Base-by-base conservation (phyloP, 1,140 invertebrate genomes). In the Rhyacophila brunnea region DNA sequence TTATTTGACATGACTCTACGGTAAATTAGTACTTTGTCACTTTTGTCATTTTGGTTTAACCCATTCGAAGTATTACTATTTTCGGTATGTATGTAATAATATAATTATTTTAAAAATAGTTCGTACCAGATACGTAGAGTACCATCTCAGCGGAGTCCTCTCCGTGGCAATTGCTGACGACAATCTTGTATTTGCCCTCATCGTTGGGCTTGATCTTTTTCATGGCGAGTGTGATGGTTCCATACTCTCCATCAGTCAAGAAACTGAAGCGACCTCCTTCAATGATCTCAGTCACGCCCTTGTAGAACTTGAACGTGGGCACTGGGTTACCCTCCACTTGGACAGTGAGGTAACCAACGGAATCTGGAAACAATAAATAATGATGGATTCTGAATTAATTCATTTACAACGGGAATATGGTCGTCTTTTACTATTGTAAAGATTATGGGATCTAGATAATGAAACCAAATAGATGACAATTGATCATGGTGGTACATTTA, bases 231-330 rank as follows among this genome's bases (percentile, higher is more conserved):
- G 92, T 95, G 65, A 98, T 90, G 20, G 87, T 85, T 70, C 95
- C 95, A 40, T 85, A 88, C 68, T 92, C 89, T 19, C 92, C 89
- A 74, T 97, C 92, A 9, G 93, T 95, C 43, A 92, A 78, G 70
- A 93, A 92, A 71, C 93, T 94, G 78, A 94, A 96, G 55, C 95
- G 84, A 65, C 93, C 94, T 57, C 93, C 93, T 73, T 96, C 93
- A 65, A 93, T 87, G 64, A 98, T 91, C 74, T 96, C 92, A 5
- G 87, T 90, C 53, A 89, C 87, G 57, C 89, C 89, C 75, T 98
- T 98, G 80, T 92, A 98, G 82, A 97, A 99, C 72, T 91, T 92
- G 80, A 97, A 97, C 6, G 91, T 95, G 1, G 96, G 95, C 38
- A 88, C 84, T 18, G 96, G 96, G 68, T 92, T 90, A 70, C 95